These are phyloP conservation scores for Apis laboriosa DNA, from an alignment of 1,140 invertebrate genomes.

Conservation along the genomic window DNA sequence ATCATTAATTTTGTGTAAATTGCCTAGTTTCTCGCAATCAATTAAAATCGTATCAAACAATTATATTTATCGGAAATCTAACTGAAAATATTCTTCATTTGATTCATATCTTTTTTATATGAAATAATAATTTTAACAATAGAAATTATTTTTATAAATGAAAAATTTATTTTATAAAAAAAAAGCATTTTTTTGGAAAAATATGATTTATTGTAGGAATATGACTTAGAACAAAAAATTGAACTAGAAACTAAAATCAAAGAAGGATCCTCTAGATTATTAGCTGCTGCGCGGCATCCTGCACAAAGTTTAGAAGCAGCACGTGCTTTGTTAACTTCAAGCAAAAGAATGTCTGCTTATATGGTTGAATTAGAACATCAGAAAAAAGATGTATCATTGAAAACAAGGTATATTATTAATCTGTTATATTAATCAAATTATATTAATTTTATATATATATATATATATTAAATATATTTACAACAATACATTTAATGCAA, in stretches of 20 bases:
- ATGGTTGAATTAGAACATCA: constrained; percentile 85
- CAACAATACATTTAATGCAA: too few species aligned
- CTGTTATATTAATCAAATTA: not conserved
- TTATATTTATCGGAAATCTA: not conserved
- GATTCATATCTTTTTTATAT: not conserved
- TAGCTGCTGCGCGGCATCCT: constrained; percentile 85
- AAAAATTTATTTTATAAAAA: too few species aligned
- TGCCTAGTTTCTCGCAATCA: too few species aligned
- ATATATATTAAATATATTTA: too few species aligned
- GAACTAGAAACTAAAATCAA: constrained; percentile 89
- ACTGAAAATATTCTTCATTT: not conserved
- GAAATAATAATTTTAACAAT: not conserved
- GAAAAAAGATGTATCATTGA: constrained; percentile 78
- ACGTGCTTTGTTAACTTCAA: constrained; percentile 86
- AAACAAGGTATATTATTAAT: constrained; percentile 38
- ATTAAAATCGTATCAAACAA: not conserved
- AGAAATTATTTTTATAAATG: not conserved
- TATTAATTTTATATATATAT: not conserved
- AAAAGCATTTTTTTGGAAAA: too few species aligned
- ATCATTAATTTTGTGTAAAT: too few species aligned
- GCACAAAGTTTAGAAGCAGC: constrained; percentile 86
- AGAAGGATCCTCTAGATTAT: constrained; percentile 86
- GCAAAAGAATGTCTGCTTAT: constrained; percentile 86
- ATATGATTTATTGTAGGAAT: constrained; percentile 75
- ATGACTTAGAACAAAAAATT: constrained; percentile 87